phyloP scores from a whole-genome alignment of 2,797 vertebrate species.

The Coranthus polyacanthus region DNA sequence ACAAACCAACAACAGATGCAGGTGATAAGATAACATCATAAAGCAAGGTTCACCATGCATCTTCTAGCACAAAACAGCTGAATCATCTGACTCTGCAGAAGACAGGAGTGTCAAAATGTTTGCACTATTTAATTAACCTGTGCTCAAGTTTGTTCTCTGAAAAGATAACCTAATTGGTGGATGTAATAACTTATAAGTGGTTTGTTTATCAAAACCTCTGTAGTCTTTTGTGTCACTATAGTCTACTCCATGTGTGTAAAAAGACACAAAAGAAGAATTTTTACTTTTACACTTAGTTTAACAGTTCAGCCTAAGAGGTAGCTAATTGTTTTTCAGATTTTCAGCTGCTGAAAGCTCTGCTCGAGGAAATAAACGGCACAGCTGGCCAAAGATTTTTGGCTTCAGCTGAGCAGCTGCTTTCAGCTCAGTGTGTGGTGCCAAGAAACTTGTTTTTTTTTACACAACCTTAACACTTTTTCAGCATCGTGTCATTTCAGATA shows the following conservation, averaged over 20 bases:
- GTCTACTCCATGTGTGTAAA: not conserved
- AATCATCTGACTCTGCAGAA: too few relatives aligned
- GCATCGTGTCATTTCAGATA: slow-evolving; percentile 9
- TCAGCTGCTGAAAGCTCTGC: not conserved
- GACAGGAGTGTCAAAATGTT: too few relatives aligned
- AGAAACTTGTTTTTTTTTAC: slow-evolving; percentile 7
- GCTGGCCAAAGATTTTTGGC: not conserved
- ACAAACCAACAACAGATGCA: too few relatives aligned
- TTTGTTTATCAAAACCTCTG: too few relatives aligned
- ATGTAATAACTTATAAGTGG: too few relatives aligned
- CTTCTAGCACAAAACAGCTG: too few relatives aligned
- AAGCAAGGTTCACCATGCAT: too few relatives aligned
- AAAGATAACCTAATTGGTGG: too few relatives aligned
- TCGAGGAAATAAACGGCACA: not conserved
- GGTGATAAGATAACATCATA: too few relatives aligned
- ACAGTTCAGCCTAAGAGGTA: not conserved
- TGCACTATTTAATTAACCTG: too few relatives aligned
- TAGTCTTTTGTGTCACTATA: too few relatives aligned
- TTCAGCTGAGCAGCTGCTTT: not conserved
- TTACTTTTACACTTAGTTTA: not conserved
- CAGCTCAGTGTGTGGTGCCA: not conserved
- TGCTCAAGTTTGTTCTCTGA: too few relatives aligned
- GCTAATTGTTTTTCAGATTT: not conserved
- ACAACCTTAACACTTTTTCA: not conserved
- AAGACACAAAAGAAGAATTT: not conserved